phyloP scores from a whole-genome alignment of 1,140 invertebrate genomes.

The Zaprionus inermis region DNA sequence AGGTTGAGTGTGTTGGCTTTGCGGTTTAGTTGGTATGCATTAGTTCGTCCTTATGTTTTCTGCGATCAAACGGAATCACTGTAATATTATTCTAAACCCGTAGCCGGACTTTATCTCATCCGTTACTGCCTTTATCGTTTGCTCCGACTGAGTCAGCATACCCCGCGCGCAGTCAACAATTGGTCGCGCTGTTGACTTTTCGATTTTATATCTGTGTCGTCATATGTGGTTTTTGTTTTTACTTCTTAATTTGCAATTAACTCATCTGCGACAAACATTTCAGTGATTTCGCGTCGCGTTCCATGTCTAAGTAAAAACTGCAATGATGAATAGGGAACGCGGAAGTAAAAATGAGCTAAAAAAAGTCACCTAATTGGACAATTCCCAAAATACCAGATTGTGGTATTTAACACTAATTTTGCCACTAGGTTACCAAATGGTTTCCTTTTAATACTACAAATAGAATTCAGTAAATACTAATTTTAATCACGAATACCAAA shows the following conservation, averaged over 20 bases:
- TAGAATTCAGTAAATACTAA: neutral
- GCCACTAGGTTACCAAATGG: neutral
- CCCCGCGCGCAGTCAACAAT: slow-evolving; percentile 52
- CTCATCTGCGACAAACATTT: slow-evolving; percentile 55
- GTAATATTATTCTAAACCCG: slow-evolving; percentile 4
- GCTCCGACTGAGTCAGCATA: slow-evolving; percentile 41
- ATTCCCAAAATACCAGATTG: slow-evolving; percentile 8
- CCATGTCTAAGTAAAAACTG: slow-evolving; percentile 63
- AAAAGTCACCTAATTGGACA: slow-evolving; percentile 16
- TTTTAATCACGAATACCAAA: neutral
- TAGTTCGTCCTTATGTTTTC: slow-evolving; percentile 28
- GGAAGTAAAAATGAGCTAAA: slow-evolving; percentile 53
- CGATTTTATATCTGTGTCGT: slow-evolving; percentile 37
- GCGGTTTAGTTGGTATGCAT: slow-evolving; percentile 53
- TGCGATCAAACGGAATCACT: neutral
- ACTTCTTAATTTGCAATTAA: slow-evolving; percentile 44
- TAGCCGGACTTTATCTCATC: slow-evolving; percentile 30
- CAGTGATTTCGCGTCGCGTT: slow-evolving; percentile 57
- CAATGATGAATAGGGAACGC: slow-evolving; percentile 53
- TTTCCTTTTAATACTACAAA: neutral
- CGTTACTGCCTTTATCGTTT: slow-evolving; percentile 39
- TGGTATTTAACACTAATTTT: neutral
- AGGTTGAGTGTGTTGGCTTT: slow-evolving; percentile 35
- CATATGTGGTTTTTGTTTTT: slow-evolving; percentile 38
- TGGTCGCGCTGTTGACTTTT: slow-evolving; percentile 47